phyloP scores from a whole-genome alignment of 37 sponge, comb jelly and placozoan genomes.

The Oscarella lobularis region DNA sequence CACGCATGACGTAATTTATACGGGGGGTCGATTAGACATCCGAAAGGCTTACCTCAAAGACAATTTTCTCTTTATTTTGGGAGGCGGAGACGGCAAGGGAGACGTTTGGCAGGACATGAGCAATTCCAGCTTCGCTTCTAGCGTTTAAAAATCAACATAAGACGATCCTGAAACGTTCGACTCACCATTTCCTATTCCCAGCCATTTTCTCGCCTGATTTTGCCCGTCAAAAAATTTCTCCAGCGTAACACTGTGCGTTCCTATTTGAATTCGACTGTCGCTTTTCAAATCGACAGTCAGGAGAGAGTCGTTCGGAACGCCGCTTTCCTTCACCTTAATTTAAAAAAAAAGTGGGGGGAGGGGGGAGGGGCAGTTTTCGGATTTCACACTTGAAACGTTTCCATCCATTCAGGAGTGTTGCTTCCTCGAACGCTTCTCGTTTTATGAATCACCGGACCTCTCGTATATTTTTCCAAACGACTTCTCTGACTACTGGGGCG shows the following conservation, averaged over 20 bases:
- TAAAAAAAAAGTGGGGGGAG: no score
- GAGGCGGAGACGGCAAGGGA: no score
- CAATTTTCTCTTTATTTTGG: no score
- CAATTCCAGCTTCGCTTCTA: no score
- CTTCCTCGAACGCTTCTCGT: constrained; percentile 22
- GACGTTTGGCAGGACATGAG: no score
- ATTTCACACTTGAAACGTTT: constrained; percentile 24
- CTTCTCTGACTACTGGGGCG: no score
- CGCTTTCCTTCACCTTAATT: constrained; percentile 39
- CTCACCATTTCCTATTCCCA: constrained; percentile 49
- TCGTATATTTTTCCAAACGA: constrained; percentile 29
- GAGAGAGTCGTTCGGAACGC: constrained; percentile 25
- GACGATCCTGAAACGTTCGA: no score
- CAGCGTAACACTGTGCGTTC: constrained; percentile 35
- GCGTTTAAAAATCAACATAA: no score
- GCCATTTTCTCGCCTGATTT: constrained; percentile 8
- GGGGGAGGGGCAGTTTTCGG: no score
- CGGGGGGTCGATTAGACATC: no score
- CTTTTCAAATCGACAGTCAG: constrained; percentile 54
- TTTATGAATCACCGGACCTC: constrained; percentile 36
- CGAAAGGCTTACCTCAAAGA: no score
- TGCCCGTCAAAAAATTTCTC: constrained; percentile 49
- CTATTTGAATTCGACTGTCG: constrained; percentile 29
- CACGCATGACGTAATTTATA: no score
- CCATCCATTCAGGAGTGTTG: constrained; percentile 19